Evolutionary conservation across 2,888 invertebrate genomes (phyloP).

Genomic region (Chalcosyrphus nemorum): DNA sequence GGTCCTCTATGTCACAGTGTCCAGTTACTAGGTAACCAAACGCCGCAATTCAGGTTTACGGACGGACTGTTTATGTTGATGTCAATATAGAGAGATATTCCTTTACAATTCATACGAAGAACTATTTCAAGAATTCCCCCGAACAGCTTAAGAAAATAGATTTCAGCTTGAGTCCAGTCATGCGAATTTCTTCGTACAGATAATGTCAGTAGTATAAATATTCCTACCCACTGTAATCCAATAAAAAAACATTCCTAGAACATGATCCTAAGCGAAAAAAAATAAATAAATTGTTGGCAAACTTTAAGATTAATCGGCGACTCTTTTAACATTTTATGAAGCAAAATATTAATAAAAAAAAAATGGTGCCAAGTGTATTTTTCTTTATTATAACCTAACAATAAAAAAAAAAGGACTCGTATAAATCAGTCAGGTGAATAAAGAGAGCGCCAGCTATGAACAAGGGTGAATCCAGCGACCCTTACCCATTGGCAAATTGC

Average conservation of each 20-base stretch:
- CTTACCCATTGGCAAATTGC: constrained; percentile 67
- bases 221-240: background rate
- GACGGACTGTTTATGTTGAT: too few species aligned
- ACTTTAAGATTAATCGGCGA: constrained; percentile 51
- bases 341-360: constrained; percentile 43
- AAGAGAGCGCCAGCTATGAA: constrained; percentile 15
- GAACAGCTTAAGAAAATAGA: too few species aligned
- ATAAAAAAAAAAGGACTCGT: constrained; percentile 21
- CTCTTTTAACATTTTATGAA: constrained; percentile 46
- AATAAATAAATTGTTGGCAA: constrained; percentile 24
- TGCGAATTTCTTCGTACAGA: too few species aligned
- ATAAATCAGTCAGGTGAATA: constrained; percentile 72
- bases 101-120: too few species aligned
- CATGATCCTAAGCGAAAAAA: background rate
- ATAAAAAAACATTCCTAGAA: constrained; percentile 12
- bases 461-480: constrained; percentile 29
- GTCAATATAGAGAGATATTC: too few species aligned
- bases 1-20: too few species aligned
- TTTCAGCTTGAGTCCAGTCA: too few species aligned
- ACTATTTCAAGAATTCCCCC: too few species aligned
- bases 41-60: too few species aligned
- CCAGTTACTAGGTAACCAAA: too few species aligned
- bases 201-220: too few species aligned
- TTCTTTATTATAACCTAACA: constrained; percentile 58
- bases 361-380: constrained; percentile 56